Conservation (phyloP, 2,113 vertebrate species). For the Phalacrocorax carbo region DNA sequence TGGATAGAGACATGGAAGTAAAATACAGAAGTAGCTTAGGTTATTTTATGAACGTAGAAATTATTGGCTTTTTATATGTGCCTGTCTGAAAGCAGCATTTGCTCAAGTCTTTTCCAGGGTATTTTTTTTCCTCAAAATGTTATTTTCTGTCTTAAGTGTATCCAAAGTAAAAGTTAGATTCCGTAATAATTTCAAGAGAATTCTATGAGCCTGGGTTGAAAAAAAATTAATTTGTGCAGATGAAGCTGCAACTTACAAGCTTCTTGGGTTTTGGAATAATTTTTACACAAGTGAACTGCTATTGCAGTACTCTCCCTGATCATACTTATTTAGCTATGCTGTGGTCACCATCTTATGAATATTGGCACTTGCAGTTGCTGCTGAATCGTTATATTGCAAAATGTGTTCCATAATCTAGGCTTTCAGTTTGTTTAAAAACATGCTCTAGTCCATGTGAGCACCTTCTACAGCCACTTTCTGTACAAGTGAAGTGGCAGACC, state of each 20-base stretch:
- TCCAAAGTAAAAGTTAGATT: neutral
- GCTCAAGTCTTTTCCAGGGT: neutral
- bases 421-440: fast-evolving
- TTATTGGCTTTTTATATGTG: neutral
- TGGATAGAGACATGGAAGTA: neutral
- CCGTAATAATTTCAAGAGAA: neutral
- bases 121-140: neutral
- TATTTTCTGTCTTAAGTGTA: neutral
- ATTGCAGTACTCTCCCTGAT: neutral
- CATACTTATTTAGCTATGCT: neutral
- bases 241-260: neutral
- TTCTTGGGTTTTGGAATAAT: neutral
- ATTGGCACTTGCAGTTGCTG: neutral
- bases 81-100: neutral
- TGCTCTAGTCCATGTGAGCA: neutral
- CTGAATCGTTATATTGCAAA: neutral
- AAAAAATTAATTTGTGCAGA: neutral
- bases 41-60: neutral
- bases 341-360: neutral
- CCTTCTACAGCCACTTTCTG: too few relatives aligned
- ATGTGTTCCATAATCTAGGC: neutral
- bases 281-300: neutral
- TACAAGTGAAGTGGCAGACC: too few relatives aligned
- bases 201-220: neutral
- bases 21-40: neutral